phyloP scores from a whole-genome alignment of 2,113 vertebrate genomes.

The Anoura caudifer region DNA sequence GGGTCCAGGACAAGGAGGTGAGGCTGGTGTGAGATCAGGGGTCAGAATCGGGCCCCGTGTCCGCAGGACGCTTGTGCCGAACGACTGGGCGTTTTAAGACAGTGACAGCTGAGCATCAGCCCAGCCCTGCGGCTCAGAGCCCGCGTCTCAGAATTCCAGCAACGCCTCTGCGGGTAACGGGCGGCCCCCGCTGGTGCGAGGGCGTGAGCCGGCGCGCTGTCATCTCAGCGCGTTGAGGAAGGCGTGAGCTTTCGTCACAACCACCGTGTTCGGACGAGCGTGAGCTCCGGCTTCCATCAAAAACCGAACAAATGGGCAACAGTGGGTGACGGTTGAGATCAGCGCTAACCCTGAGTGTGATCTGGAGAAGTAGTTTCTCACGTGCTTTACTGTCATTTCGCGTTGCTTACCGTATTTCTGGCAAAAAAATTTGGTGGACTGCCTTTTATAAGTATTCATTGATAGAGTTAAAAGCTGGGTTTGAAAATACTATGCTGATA shows the following conservation, averaged over 20 bases:
- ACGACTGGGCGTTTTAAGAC: neutral
- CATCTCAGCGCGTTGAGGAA: neutral
- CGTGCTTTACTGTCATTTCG: neutral
- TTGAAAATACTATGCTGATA: neutral
- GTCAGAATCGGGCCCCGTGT: neutral
- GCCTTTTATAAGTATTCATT: neutral
- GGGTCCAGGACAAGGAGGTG: neutral
- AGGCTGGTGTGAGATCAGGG: neutral
- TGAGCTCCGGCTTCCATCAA: neutral
- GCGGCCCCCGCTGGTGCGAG: too few species aligned
- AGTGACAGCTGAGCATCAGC: neutral
- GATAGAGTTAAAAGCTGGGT: neutral
- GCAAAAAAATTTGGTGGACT: neutral
- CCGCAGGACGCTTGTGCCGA: neutral
- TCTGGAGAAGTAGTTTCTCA: neutral
- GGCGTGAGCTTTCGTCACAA: neutral
- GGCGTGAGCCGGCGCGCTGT: neutral
- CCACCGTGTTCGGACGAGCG: neutral
- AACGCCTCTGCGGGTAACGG: neutral
- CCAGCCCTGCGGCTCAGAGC: neutral
- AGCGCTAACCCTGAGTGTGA: neutral
- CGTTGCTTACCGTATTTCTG: neutral
- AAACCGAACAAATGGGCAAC: neutral
- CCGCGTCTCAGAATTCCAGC: neutral
- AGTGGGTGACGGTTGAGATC: neutral